Conservation (phyloP, 2,113 vertebrate species). For the Hemibagrus wyckioides region DNA sequence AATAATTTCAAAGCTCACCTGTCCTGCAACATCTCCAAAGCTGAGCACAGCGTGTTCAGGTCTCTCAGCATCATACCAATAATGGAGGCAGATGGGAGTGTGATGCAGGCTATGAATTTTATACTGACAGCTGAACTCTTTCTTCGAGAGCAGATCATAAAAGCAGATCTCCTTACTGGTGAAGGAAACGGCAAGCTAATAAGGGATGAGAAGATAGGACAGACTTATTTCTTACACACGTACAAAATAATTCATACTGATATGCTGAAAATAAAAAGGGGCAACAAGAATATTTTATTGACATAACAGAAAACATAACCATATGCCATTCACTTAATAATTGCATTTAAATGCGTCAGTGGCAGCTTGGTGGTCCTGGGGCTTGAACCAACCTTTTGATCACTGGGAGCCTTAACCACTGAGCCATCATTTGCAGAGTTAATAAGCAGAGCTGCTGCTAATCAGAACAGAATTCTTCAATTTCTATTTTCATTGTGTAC, state of each 20-base stretch:
- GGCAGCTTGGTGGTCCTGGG: background rate
- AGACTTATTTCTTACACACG: background rate
- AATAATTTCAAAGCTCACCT: slow-evolving; percentile 65
- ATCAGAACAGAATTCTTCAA: background rate
- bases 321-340: background rate
- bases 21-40: slow-evolving; percentile 79
- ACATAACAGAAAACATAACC: background rate
- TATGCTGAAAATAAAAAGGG: background rate
- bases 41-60: slow-evolving; percentile 74
- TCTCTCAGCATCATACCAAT: slow-evolving; percentile 74
- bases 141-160: slow-evolving; percentile 76
- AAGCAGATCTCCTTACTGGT: slow-evolving; percentile 83
- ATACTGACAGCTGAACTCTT: slow-evolving; percentile 75
- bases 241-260: background rate
- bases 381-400: background rate
- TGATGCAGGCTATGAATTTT: slow-evolving; percentile 75
- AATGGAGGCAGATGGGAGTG: slow-evolving; percentile 75
- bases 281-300: background rate
- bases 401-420: background rate
- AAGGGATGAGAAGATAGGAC: background rate
- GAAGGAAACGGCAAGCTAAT: slow-evolving; percentile 76
- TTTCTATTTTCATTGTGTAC: background rate
- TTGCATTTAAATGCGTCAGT: background rate
- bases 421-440: background rate
- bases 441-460: background rate